Conservation (phyloP, 2,113 vertebrate species). For the Irena cyanogastra region DNA sequence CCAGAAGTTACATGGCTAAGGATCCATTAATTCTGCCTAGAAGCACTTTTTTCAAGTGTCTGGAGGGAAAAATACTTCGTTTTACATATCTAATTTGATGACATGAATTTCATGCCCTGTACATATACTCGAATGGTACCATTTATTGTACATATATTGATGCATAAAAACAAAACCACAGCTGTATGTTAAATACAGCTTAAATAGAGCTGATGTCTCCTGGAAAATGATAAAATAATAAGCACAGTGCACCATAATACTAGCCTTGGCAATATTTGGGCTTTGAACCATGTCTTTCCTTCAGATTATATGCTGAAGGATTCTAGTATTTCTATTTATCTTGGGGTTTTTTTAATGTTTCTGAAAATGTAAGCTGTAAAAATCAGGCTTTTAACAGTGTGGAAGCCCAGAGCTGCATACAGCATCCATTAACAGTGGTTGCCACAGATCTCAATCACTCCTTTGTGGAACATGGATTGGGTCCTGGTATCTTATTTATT, state of each 20-base stretch:
- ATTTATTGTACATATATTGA: neutral
- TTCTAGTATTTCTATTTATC: neutral
- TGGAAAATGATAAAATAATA: neutral
- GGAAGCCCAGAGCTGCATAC: neutral
- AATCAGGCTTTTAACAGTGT: neutral
- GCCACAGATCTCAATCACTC: neutral
- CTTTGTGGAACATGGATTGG: neutral
- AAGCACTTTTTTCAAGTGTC: neutral
- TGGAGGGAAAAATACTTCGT: neutral
- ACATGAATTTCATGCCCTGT: neutral
- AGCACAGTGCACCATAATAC: neutral
- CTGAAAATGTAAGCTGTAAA: neutral
- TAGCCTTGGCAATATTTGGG: neutral
- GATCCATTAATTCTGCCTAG: neutral
- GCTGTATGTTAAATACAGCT: neutral
- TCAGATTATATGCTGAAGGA: neutral
- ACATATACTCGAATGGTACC: neutral
- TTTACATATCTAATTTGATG: neutral
- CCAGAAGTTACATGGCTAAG: neutral
- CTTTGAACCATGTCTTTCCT: neutral
- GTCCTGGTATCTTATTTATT: neutral
- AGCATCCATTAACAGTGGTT: neutral
- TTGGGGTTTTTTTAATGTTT: neutral
- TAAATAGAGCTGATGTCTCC: neutral
- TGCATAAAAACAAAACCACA: neutral